Base-by-base conservation (phyloP, 2,113 vertebrate species). In the Turnix velox region DNA sequence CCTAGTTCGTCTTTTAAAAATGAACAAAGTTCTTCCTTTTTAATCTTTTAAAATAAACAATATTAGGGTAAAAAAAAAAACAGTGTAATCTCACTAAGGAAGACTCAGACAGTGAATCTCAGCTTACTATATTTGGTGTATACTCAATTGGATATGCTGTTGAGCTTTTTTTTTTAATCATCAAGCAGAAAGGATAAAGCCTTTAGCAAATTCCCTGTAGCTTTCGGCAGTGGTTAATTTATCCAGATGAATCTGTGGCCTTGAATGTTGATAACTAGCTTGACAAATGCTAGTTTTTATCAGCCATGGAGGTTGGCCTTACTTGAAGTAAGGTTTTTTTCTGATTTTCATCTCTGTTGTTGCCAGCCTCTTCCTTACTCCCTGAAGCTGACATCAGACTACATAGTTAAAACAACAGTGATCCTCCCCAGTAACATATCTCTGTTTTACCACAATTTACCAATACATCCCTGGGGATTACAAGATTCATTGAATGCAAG, bases 351-450 rank as follows among this genome's bases (percentile, higher is more conserved):
- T 6, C 72, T 80, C 18, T 40, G 8, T 81, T 27, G 5, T 27
- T 3, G 11, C 57, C 37, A 62, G 77, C 40, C 12, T 71, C n/a
- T 35, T 72, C 22, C 20, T 8, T 30, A 25, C 14, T 10, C 14
- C 14, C 52, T 3, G 0, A 19, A 52, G 27, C 51, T 59, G 55
- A 30, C 10, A 14, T 59, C 17, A 19, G 1, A 16, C 42, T 27
- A 12, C 0, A 0, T 61, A 16, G 16, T 35, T 48, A 37, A n/a
- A 79, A 49, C n/a, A 61, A n/a, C 35, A 76, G 33, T 66, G 42
- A 73, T n/a, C 19, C 24, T 67, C 4, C 2, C 0, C 65, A 76
- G 0, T 58, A n/a, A 7, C 5, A 0, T 7, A 31, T 2, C 9
- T 59, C 22, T 49, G 20, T 89, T 82, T 45, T 84, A 12, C 45